phyloP scores from a whole-genome alignment of 2,888 invertebrate species.

The Drosophila yooni region DNA sequence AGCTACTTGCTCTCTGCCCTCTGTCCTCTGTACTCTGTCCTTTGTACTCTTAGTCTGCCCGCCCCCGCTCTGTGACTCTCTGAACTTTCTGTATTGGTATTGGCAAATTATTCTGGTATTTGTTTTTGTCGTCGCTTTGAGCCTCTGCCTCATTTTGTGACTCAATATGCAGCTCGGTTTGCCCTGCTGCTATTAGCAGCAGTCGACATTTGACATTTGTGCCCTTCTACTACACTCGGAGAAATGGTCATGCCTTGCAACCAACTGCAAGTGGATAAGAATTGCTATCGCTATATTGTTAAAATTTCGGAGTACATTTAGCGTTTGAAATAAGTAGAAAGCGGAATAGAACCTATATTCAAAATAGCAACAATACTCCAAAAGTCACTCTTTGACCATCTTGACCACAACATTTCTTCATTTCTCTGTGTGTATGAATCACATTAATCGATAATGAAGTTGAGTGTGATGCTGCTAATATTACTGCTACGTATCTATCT shows the following conservation, averaged over 20 bases:
- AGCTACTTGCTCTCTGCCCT: slow-evolving; percentile 48
- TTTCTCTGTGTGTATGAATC: slow-evolving; percentile 2
- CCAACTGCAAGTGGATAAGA: background rate
- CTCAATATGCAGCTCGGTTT: slow-evolving; percentile 72
- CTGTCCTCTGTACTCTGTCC: slow-evolving; percentile 19
- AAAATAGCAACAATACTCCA: background rate
- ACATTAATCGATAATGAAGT: slow-evolving; percentile 74
- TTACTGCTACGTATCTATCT: slow-evolving; percentile 8
- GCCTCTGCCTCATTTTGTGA: slow-evolving; percentile 39
- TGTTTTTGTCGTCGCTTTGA: slow-evolving; percentile 68
- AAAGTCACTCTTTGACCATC: background rate
- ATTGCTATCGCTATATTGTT: background rate
- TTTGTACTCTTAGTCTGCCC: background rate
- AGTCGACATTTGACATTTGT: slow-evolving; percentile 34
- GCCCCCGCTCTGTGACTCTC: slow-evolving; percentile 3
- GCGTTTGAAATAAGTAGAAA: background rate
- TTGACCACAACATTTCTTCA: background rate
- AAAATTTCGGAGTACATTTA: background rate
- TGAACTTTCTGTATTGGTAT: slow-evolving; percentile 52
- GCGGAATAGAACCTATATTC: background rate
- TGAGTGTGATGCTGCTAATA: slow-evolving; percentile 35
- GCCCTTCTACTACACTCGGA: slow-evolving; percentile 10
- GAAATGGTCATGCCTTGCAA: background rate
- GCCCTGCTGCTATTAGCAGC: slow-evolving; percentile 40
- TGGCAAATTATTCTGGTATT: slow-evolving; percentile 75